Percentiles rank a stretch among this genome's conserved stretches.
Conservation (phyloP, 2,888 invertebrate genomes). For the Tolmerus cingulatus region DNA sequence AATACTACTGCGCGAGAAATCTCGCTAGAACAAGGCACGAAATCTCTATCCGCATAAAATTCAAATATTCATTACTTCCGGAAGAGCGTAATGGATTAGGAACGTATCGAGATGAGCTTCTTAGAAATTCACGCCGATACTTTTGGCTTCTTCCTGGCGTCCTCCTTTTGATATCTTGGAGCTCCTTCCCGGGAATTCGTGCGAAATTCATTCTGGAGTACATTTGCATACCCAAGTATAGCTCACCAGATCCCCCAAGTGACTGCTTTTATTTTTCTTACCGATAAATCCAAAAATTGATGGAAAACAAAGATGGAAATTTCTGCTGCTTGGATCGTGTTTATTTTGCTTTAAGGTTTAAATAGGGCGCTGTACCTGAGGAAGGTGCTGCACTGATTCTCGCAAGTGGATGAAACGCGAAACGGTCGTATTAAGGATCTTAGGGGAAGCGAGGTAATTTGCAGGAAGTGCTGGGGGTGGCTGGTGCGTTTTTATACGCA, state of each 20-base stretch:
- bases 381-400: neutral
- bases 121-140: neutral
- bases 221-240: neutral
- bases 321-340: neutral
- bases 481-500: neutral
- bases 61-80: slow-evolving; percentile 15
- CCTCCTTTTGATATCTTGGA: neutral
- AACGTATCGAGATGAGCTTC: neutral
- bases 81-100: neutral
- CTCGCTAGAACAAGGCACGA: neutral
- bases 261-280: neutral
- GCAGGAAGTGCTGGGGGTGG: neutral
- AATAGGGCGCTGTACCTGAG: neutral
- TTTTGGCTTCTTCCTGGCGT: neutral
- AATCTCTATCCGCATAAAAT: neutral
- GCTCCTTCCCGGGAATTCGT: neutral
- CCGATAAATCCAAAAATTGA: neutral
- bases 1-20: neutral
- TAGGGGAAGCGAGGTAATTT: neutral
- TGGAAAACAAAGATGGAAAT: neutral
- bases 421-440: neutral
- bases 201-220: neutral
- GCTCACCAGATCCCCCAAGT: neutral
- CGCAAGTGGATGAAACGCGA: neutral
- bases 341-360: neutral